phyloP scores from a whole-genome alignment of 2,113 vertebrate species.

The Rhinogobius similis region DNA sequence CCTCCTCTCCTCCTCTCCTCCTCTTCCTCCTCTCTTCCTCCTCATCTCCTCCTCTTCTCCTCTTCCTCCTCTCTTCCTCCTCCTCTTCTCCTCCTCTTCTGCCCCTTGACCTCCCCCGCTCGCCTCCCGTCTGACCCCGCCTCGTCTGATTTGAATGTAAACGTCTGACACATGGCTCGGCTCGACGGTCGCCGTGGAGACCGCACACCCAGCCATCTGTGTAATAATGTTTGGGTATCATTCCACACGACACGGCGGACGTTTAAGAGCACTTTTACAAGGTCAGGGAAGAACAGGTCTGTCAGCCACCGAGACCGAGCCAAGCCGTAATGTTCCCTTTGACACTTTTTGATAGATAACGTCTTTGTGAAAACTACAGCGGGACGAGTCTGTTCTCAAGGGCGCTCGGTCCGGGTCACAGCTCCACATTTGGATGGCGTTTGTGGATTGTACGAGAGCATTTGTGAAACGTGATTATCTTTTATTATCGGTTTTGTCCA shows the following conservation, averaged over 20 bases:
- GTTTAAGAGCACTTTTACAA: slow-evolving; percentile 34
- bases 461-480: too few species aligned
- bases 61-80: too few species aligned
- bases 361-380: too few species aligned
- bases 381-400: background rate
- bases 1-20: too few species aligned
- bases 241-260: slow-evolving; percentile 36
- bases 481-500: too few species aligned
- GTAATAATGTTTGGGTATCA: slow-evolving; percentile 65
- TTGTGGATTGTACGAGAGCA: too few species aligned
- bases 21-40: too few species aligned
- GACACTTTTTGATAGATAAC: background rate
- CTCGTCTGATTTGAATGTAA: slow-evolving; percentile 39
- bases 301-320: background rate
- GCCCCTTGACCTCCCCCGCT: too few species aligned
- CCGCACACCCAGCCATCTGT: slow-evolving; percentile 59
- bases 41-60: too few species aligned
- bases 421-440: background rate
- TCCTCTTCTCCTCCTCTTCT: too few species aligned
- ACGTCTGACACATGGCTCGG: too few species aligned
- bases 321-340: background rate
- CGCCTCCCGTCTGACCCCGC: too few species aligned
- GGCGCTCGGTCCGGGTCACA: background rate
- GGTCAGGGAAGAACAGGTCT: slow-evolving; percentile 10
- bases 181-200: slow-evolving; percentile 50